These are phyloP conservation scores for Eupithecia vulgata DNA, from an alignment of 2,888 invertebrate genomes.

Conservation along the genomic window DNA sequence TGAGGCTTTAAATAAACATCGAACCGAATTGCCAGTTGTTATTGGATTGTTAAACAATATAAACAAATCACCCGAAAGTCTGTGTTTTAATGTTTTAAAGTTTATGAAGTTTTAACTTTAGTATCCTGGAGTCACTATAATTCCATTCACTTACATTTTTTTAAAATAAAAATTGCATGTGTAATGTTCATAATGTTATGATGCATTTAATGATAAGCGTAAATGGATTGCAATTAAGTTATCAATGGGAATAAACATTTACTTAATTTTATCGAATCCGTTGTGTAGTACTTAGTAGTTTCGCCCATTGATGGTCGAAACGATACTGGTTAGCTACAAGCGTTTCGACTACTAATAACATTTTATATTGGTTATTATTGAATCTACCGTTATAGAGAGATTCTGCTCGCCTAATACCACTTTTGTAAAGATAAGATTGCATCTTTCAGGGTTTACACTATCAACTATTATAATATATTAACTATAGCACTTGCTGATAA, in stretches of 20 bases:
- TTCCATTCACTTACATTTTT: neutral
- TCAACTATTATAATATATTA: no score
- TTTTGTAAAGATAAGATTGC: neutral
- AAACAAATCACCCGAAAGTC: conserved; percentile 27
- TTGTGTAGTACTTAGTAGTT: neutral
- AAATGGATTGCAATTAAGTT: neutral
- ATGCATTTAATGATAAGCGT: neutral
- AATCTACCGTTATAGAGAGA: neutral
- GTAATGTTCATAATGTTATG: no score
- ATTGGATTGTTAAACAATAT: conserved; percentile 39
- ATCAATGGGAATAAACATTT: neutral
- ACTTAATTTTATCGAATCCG: neutral
- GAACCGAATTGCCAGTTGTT: conserved; percentile 32
- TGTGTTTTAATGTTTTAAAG: conserved; percentile 32
- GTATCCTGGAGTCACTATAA: neutral
- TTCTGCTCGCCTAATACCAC: neutral
- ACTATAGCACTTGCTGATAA: neutral
- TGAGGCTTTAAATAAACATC: conserved; percentile 25
- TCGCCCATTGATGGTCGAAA: neutral
- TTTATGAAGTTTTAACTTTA: neutral
- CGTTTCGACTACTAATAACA: neutral
- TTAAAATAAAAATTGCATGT: neutral
- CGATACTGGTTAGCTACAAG: neutral
- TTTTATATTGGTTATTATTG: neutral
- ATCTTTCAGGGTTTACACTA: neutral